These are phyloP conservation scores for Dendrocopos noguchii DNA, from an alignment of 2,113 vertebrate genomes.

Conservation along the genomic window DNA sequence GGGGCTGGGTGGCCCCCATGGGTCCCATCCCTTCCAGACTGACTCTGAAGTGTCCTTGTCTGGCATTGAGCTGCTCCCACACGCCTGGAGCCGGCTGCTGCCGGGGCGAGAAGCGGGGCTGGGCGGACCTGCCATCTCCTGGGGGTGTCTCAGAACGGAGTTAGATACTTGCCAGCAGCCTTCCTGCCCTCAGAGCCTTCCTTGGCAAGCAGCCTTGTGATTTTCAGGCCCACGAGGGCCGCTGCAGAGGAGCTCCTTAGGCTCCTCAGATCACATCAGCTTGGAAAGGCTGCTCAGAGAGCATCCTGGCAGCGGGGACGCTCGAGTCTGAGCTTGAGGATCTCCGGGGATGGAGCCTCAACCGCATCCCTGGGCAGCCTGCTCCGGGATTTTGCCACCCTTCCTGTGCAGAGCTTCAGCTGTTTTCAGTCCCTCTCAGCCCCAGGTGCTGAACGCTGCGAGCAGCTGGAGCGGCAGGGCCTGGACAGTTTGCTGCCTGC, in stretches of 20 bases:
- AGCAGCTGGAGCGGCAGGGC: neutral
- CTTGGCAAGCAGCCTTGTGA: neutral
- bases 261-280: neutral
- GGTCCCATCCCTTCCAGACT: neutral
- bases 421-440: neutral
- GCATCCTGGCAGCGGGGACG: too few relatives aligned
- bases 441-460: too few relatives aligned
- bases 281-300: too few relatives aligned
- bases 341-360: too few relatives aligned
- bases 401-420: neutral
- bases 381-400: too few relatives aligned
- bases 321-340: too few relatives aligned
- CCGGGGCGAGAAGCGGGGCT: neutral
- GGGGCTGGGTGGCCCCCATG: neutral
- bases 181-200: neutral
- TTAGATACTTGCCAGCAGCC: neutral
- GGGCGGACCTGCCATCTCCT: neutral
- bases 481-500: neutral
- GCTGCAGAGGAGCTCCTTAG: neutral
- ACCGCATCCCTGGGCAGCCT: too few relatives aligned
- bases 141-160: neutral
- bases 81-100: slow-evolving; percentile 7
- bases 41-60: neutral
- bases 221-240: neutral
- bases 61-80: neutral